Percentiles rank a stretch among this genome's conserved stretches.
Conservation (phyloP, 2,888 invertebrate genomes). For the Lithosia quadra region DNA sequence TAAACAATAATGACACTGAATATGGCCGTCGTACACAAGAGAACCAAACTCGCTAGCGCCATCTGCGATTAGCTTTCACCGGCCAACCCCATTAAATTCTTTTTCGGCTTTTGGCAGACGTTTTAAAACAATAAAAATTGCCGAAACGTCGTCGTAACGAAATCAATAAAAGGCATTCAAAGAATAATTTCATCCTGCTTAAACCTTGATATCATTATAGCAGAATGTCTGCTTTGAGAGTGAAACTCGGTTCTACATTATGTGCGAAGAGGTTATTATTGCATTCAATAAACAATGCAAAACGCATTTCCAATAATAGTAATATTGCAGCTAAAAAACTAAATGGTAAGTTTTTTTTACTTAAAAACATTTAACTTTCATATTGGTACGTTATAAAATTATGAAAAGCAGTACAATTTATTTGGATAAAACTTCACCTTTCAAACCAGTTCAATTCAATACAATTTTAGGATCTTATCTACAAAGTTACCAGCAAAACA, state of each 20-base stretch:
- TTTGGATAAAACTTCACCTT: not conserved
- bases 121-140: conserved; percentile 25
- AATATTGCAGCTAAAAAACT: conserved; percentile 40
- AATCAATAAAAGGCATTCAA: not conserved
- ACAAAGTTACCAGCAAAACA: conserved; percentile 33
- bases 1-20: too few species aligned
- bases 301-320: conserved; percentile 53
- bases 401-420: not conserved
- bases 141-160: too few species aligned
- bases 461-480: conserved; percentile 32
- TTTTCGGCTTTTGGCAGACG: not conserved
- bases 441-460: not conserved
- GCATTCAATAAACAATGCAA: conserved; percentile 59
- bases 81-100: too few species aligned
- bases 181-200: not conserved
- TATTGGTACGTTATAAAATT: not conserved
- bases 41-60: too few species aligned
- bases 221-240: conserved; percentile 72
- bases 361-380: not conserved
- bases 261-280: conserved; percentile 68
- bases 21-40: too few species aligned
- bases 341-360: conserved; percentile 41
- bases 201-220: not conserved
- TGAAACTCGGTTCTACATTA: conserved; percentile 60
- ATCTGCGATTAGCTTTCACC: too few species aligned